phyloP scores from a whole-genome alignment of 2,113 vertebrate species.

The Serilophus lunatus region DNA sequence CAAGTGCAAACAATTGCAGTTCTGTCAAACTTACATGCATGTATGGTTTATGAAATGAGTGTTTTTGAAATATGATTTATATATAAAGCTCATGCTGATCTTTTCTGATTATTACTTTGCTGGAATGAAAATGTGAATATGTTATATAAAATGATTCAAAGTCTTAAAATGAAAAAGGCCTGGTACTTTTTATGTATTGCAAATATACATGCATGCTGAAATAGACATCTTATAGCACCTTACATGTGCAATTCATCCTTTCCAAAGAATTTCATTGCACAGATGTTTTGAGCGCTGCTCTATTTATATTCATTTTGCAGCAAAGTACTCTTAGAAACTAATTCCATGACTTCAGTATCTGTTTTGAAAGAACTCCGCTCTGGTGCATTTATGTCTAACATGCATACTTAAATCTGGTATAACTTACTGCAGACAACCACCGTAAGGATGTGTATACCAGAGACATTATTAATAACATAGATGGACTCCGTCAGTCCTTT shows the following conservation, averaged over 20 bases:
- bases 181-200: background rate
- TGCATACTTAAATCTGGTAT: background rate
- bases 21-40: background rate
- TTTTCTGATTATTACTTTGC: background rate
- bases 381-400: background rate
- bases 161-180: constrained; percentile 1
- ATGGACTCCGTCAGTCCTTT: background rate
- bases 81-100: background rate
- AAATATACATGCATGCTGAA: background rate
- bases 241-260: background rate
- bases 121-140: constrained; percentile 19
- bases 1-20: background rate
- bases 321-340: constrained; percentile 17
- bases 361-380: constrained; percentile 17
- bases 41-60: background rate
- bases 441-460: background rate
- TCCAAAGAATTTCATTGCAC: constrained; percentile 1
- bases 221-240: background rate
- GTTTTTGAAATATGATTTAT: background rate
- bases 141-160: constrained; percentile 59
- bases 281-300: constrained; percentile 21
- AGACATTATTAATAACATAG: background rate
- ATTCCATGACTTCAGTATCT: background rate
- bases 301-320: constrained; percentile 41
- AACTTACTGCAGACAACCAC: background rate